Conservation (phyloP, 2,113 vertebrate genomes). For the Trematomus loennbergii region DNA sequence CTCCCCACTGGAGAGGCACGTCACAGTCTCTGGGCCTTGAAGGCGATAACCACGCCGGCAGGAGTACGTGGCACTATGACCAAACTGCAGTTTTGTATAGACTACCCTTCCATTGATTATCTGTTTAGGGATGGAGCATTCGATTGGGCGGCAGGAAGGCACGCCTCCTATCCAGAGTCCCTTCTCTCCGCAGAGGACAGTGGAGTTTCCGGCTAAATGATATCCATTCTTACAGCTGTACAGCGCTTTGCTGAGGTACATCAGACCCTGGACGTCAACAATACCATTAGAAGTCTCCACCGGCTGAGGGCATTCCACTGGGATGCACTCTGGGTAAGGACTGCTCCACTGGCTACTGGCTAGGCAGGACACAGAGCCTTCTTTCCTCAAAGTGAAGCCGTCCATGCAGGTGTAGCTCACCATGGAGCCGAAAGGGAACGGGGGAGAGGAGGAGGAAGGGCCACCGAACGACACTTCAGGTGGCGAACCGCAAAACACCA, state of each 20-base stretch:
- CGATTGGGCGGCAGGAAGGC: constrained; percentile 90
- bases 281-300: constrained; percentile 92
- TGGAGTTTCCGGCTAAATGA: constrained; percentile 90
- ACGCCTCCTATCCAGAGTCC: constrained; percentile 95
- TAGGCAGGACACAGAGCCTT: constrained; percentile 85
- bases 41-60: constrained; percentile 92
- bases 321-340: constrained; percentile 92
- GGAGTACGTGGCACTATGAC: constrained; percentile 88
- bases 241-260: constrained; percentile 94
- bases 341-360: constrained; percentile 90
- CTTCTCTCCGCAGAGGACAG: constrained; percentile 92
- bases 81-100: constrained; percentile 89
- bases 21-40: constrained; percentile 87
- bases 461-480: constrained; percentile 91
- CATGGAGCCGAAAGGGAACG: constrained; percentile 85
- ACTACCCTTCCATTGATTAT: constrained; percentile 88
- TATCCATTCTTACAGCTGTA: constrained; percentile 95
- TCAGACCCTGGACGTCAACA: constrained; percentile 96
- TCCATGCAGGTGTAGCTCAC: constrained; percentile 91
- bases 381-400: constrained; percentile 90
- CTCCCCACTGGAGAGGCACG: constrained; percentile 89
- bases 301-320: constrained; percentile 95
- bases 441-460: constrained; percentile 73
- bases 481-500: constrained; percentile 87
- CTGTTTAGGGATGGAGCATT: constrained; percentile 88